Percentiles rank a stretch among this genome's conserved stretches.
Conservation (phyloP, 2,888 invertebrate genomes). For the Galeruca laticollis region DNA sequence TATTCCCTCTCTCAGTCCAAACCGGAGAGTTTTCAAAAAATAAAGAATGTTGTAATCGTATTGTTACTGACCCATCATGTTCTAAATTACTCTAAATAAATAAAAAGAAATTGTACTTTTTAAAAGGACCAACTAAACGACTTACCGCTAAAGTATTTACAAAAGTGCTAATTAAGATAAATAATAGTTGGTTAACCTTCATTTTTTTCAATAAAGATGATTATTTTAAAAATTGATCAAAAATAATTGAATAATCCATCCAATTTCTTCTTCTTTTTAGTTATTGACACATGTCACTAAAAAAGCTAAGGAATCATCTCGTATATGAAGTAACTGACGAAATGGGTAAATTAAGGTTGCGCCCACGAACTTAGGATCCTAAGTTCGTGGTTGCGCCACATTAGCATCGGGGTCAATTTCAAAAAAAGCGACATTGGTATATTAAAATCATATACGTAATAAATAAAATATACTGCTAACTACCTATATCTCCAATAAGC, state of each 20-base stretch:
- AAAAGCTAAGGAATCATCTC: no score
- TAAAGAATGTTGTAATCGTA: slow-evolving; percentile 78
- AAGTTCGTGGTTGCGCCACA: no score
- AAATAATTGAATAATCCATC: neutral
- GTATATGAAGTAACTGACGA: no score
- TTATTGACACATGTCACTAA: no score
- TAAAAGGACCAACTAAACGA: neutral
- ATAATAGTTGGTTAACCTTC: neutral
- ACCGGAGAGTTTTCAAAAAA: slow-evolving; percentile 66
- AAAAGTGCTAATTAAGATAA: neutral
- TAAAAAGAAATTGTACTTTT: neutral
- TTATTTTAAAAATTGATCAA: neutral
- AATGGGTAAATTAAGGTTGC: no score
- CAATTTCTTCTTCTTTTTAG: neutral
- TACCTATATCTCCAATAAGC: no score
- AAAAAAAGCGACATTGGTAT: no score
- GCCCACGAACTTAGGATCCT: no score
- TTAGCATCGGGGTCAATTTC: no score
- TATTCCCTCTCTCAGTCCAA: slow-evolving; percentile 77
- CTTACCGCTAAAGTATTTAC: neutral
- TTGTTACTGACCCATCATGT: slow-evolving; percentile 80
- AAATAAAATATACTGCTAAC: no score
- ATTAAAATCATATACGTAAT: no score
- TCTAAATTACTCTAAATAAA: slow-evolving; percentile 73
- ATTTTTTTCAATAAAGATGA: neutral